Conservation (phyloP, 2,113 vertebrate species). For the Proterorhinus semilunaris region DNA sequence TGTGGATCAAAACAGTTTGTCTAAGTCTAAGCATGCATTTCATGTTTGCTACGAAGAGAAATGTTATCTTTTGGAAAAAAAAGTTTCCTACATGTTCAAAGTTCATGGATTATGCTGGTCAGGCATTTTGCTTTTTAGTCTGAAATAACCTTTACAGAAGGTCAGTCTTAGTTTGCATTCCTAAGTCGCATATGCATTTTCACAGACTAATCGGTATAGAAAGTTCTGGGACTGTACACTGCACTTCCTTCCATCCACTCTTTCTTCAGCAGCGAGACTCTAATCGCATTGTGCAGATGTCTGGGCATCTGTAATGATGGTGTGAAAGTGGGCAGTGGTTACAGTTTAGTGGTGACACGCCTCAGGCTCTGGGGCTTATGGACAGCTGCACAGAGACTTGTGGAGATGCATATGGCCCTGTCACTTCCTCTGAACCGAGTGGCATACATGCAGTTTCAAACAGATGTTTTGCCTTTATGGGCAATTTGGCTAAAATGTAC, state of each 20-base stretch:
- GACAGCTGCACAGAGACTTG: conserved; percentile 18
- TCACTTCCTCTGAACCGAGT: not conserved
- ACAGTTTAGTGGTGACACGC: conserved; percentile 13
- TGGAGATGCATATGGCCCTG: conserved; percentile 7
- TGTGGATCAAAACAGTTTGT: no score
- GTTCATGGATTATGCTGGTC: conserved; percentile 6
- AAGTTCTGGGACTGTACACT: not conserved
- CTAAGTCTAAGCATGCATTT: no score
- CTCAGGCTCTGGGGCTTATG: conserved; percentile 5
- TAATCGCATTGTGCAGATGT: not conserved
- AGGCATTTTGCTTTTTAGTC: conserved; percentile 4
- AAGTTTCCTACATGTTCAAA: not conserved
- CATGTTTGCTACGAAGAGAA: no score
- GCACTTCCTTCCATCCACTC: no score
- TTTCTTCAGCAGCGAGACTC: not conserved
- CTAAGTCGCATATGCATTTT: conserved; percentile 3
- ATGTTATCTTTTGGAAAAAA: no score
- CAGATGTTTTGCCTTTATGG: no score
- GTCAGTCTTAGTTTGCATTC: not conserved
- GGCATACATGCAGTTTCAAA: no score
- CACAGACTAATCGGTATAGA: not conserved
- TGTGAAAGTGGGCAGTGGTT: conserved; percentile 19
- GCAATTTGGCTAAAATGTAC: no score
- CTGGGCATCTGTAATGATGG: not conserved
- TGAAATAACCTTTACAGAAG: conserved; percentile 11